Percentiles rank a stretch among this genome's conserved stretches.
Evolutionary conservation across 2,888 invertebrate genomes (phyloP).

Genomic region (Pocota personata): DNA sequence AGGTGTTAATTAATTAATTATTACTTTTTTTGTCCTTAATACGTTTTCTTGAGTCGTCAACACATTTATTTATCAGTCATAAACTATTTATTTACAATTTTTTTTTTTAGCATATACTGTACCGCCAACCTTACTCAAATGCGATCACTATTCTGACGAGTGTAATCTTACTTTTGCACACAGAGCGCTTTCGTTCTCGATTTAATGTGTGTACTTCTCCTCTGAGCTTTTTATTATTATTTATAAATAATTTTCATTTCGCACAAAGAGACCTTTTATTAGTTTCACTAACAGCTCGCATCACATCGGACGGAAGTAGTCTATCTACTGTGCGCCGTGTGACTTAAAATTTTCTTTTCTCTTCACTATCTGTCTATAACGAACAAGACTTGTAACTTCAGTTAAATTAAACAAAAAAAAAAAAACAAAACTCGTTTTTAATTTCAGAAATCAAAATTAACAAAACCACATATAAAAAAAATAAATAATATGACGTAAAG

Average conservation of each 20-base stretch:
- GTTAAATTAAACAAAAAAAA: background rate
- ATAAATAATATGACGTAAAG: slow-evolving; percentile 3
- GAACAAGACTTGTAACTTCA: background rate
- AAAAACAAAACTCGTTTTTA: background rate
- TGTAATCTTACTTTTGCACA: slow-evolving; percentile 28
- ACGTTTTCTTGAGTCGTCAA: no score
- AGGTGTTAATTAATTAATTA: no score
- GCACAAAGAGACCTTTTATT: background rate
- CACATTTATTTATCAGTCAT: no score
- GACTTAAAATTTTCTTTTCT: background rate
- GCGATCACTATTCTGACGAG: slow-evolving; percentile 18
- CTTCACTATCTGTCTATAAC: background rate
- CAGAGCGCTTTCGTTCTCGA: slow-evolving; percentile 3
- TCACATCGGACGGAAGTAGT: slow-evolving; percentile 10
- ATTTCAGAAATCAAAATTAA: slow-evolving; percentile 29
- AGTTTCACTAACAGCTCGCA: slow-evolving; percentile 16
- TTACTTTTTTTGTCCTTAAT: no score
- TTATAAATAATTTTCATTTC: slow-evolving; percentile 40
- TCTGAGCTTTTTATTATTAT: slow-evolving; percentile 24
- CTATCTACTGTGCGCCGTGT: slow-evolving; percentile 16
- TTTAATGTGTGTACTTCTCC: background rate
- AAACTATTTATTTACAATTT: no score
- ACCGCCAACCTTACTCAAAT: background rate
- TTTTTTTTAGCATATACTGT: background rate
- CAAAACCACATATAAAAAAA: background rate